A percentile compares a stretch with the other conserved stretches of the same genome.
Conservation (phyloP, 2,888 invertebrate genomes). For the Hypsopygia costalis region DNA sequence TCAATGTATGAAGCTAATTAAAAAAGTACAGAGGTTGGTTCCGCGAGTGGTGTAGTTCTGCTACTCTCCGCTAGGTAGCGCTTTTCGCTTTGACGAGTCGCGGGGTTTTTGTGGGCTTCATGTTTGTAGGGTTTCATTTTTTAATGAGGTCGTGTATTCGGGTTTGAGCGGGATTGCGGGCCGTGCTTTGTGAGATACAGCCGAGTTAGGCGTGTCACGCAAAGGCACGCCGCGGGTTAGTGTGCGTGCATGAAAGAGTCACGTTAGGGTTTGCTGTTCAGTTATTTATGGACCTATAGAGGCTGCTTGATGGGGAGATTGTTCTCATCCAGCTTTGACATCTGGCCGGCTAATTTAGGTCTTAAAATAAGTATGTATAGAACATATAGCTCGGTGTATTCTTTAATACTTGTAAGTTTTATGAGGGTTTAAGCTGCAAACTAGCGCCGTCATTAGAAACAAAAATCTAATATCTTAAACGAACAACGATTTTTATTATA, state of each 20-base stretch:
- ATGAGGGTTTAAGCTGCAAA: too few relatives aligned
- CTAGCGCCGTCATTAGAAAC: too few relatives aligned
- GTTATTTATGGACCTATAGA: slow-evolving; percentile 55
- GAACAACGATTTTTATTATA: too few relatives aligned
- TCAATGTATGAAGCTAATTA: slow-evolving; percentile 75
- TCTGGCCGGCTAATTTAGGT: neutral
- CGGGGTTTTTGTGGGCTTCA: slow-evolving; percentile 46
- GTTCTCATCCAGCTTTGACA: neutral
- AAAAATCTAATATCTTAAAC: too few relatives aligned
- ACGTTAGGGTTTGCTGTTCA: slow-evolving; percentile 52
- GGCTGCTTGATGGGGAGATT: slow-evolving; percentile 17
- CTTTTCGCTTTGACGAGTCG: slow-evolving; percentile 66
- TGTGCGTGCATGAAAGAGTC: slow-evolving; percentile 63
- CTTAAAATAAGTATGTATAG: too few relatives aligned
- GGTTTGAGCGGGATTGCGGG: slow-evolving; percentile 33
- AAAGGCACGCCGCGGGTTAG: slow-evolving; percentile 6
- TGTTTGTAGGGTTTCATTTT: slow-evolving; percentile 69
- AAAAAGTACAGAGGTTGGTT: slow-evolving; percentile 75
- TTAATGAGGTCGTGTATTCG: slow-evolving; percentile 76
- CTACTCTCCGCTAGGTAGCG: slow-evolving; percentile 74
- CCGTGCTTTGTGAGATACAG: slow-evolving; percentile 46
- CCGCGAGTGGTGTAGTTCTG: slow-evolving; percentile 71
- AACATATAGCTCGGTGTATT: too few relatives aligned
- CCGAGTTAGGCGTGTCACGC: slow-evolving; percentile 25
- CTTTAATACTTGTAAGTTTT: too few relatives aligned